Base-by-base conservation (phyloP, 2,113 vertebrate species). In the Elachura formosa region DNA sequence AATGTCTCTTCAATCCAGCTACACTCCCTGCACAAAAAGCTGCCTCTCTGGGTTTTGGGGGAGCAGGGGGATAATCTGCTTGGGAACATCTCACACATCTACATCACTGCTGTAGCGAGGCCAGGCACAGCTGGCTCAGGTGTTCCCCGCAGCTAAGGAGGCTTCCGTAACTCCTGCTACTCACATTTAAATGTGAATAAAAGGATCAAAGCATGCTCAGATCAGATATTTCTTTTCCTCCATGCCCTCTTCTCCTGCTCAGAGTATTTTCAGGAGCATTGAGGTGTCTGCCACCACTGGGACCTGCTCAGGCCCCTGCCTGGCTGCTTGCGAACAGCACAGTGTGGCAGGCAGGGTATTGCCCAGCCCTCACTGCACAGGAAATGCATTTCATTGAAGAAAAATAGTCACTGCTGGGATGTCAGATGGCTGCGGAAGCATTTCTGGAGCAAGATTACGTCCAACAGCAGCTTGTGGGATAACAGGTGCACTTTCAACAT, bases 1-100 rank as follows among this genome's bases (percentile, higher is more conserved):
- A 86, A 41, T 13, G 3, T 38, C 24, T 74, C 43, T 63, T 29
- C 34, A 63, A 34, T 54, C 38, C 72, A 33, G 0, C 13, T 34
- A 28, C 1, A 1, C 28, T 49, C 40, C 28, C 38, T 2, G 5
- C 0, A 4, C 34, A 24, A 73, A 77, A 31, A 21, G 41, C 26
- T 81, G 38, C 31, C 14, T 33, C 33, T 67, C 21, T 45, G 56
- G 34, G 40, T 40, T 28, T 52, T 3, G 11, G 52, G 31, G 5
- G 56, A 84, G 74, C 63, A 29, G 29, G 52, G 38, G 54, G 38
- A 73, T 52, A 48, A 86, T 68, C 85, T 72, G 48, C 48, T 46
- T 21, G 71, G 85, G 43, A 73, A 89, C 81, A 86, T 23, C 59
- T 82, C 71, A 18, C 31, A n/a, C 23, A 5, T 10, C 64, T 46